Evolutionary conservation across 2,888 invertebrate genomes (phyloP).

Genomic region (Hydrotaea cyrtoneurina): DNA sequence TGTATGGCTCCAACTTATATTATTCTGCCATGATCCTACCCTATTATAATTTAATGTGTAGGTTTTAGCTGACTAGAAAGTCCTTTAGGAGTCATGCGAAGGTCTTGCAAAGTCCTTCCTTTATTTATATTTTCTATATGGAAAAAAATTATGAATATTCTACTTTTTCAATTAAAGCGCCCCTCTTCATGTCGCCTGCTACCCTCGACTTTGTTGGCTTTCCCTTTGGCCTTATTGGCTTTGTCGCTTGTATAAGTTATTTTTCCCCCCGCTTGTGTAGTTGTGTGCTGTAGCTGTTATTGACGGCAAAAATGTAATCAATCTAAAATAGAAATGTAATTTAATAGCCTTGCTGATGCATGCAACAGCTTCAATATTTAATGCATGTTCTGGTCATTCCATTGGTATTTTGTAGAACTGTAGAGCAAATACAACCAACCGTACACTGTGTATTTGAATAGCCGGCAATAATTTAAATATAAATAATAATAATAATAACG

Average conservation of each 20-base stretch:
- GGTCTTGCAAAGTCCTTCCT: no score
- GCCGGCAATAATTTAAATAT: background rate
- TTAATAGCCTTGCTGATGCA: background rate
- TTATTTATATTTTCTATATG: no score
- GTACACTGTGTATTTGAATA: constrained; percentile 20
- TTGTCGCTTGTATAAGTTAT: background rate
- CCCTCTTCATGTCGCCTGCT: no score
- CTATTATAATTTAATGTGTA: no score
- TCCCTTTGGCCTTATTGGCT: background rate
- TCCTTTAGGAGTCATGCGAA: no score
- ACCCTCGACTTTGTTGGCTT: no score
- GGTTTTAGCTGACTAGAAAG: no score
- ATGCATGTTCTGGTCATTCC: background rate
- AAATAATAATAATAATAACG: background rate
- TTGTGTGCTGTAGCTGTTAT: background rate
- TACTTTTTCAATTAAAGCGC: no score
- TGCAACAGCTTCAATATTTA: background rate
- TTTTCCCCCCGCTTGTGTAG: no score
- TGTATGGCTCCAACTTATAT: no score
- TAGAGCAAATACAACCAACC: constrained; percentile 36
- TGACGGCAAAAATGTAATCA: background rate
- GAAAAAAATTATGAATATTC: no score
- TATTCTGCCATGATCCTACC: no score
- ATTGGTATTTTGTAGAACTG: constrained; percentile 32
- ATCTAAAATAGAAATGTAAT: background rate